These are phyloP conservation scores for Fragum whitleyi DNA, from an alignment of 2,888 invertebrate species.

Conservation along the genomic window DNA sequence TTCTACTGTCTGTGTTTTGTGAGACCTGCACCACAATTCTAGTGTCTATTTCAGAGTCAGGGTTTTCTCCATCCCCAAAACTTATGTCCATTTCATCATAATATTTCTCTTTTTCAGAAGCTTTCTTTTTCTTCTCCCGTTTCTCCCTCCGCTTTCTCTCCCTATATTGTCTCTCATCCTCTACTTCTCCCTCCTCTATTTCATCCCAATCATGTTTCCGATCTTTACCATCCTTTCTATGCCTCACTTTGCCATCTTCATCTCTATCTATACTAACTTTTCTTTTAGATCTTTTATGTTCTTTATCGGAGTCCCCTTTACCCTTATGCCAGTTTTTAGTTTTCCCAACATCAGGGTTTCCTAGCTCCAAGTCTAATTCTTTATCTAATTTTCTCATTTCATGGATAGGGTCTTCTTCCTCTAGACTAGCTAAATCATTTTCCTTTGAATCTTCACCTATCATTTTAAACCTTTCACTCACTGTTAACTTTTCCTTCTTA, in stretches of 20 bases:
- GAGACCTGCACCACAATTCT: slow-evolving; percentile 63
- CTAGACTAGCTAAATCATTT: slow-evolving; percentile 18
- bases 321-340: slow-evolving; percentile 47
- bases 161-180: slow-evolving; percentile 62
- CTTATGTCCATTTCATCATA: slow-evolving; percentile 41
- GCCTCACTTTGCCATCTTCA: slow-evolving; percentile 40
- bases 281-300: slow-evolving; percentile 51
- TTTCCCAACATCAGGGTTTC: slow-evolving; percentile 50
- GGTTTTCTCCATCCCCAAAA: slow-evolving; percentile 33
- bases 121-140: slow-evolving; percentile 55
- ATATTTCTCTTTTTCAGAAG: slow-evolving; percentile 47
- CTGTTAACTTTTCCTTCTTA: slow-evolving; percentile 35
- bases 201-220: slow-evolving; percentile 49
- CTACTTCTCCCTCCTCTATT: slow-evolving; percentile 57
- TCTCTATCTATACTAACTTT: slow-evolving; percentile 57
- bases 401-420: slow-evolving; percentile 61
- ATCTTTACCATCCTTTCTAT: slow-evolving; percentile 45
- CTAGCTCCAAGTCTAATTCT: slow-evolving; percentile 52
- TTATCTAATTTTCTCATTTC: slow-evolving; percentile 62
- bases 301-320: slow-evolving; percentile 30
- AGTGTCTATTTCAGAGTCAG: slow-evolving; percentile 53
- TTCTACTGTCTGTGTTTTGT: slow-evolving; percentile 63
- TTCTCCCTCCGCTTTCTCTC: slow-evolving; percentile 55
- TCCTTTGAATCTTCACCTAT: slow-evolving; percentile 33
- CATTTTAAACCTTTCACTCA: slow-evolving; percentile 57